Evolutionary conservation across 2,888 invertebrate genomes (phyloP), one percentile per base, ranked within the genome.

Genomic region (Noctuana brunneofusca): DNA sequence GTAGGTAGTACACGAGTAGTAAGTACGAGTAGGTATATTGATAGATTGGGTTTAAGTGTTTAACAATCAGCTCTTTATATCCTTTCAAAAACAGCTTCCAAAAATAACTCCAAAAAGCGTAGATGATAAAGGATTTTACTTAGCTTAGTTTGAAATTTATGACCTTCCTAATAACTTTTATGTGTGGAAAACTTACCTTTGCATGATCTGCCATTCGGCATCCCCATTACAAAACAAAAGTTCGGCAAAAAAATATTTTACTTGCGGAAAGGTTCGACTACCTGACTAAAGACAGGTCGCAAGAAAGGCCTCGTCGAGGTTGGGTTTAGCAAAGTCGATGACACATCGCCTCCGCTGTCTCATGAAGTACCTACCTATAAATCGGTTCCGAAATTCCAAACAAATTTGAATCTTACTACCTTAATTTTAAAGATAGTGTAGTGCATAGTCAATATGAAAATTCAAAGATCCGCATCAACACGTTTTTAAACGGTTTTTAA

Each of bases 261-360:
- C 74, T 78, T 75, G 75, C 82, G 65, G 69, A 84, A 86, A 84
- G 83, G 80, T 79, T 73, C 72, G 78, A 78, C 87, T 89, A 89
- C 89, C 89, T 89, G 88, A 64, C 60, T 63, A 78, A 74, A 79
- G 46, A 75, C 72, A 70, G 70, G 68, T 75, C 74, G 71, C 66
- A 67, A 71, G 75, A 73, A 75, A 76, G 74, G 70, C 70, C 73
- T 70, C 66, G 70, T 69, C 66, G 71, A 75, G 69, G 72, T 75
- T 68, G 64, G 52, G 65, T 69, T 68, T 69, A 50, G 70, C 71
- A 69, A 80, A 76, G 79, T 76, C 78, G 81, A 84, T 86, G 86
- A 85, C 84, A 83, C 84, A 81, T 73, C 75, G 71, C 65, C 69
- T 68, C 64, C 67, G 66, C 71, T 71, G 69, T 76, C 78, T 73